Evolutionary conservation across 2,797 vertebrate species (phyloP), one percentile per base, ranked within the genome.

Genomic region (Scolopax rusticola): DNA sequence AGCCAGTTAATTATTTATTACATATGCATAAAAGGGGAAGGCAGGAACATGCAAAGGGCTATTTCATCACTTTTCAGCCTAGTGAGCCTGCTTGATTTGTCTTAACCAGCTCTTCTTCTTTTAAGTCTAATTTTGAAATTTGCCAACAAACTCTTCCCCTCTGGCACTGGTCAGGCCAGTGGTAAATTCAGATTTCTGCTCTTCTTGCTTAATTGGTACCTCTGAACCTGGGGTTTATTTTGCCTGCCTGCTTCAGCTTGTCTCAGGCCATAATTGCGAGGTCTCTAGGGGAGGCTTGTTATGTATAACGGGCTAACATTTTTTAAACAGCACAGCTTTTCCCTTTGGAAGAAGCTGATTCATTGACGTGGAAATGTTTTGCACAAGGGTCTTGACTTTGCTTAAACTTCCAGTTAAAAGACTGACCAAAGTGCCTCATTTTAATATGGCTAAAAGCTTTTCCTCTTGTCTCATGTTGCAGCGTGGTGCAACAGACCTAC

Each of bases 61-160:
- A 48, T 90, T 96, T 86, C 94, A 94, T 95, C 1, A 84, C 64
- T 91, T 94, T 85, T 76, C 69, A 88, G 89, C 41, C 73, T 71
- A 54, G 41, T 0, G 0, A 94, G 59, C 67, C 43, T 69, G 47
- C 57, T 70, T 81, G 53, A 36, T 77, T 95, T 54, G 13, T 70
- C 56, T 86, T 84, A 94, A 91, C 60, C 41, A 78, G 65, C 15
- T 85, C 24, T 77, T 69, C 71, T 89, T 89, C 85, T 94, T 91
- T 89, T 54, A 85, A 91, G 68, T 61, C 45, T 77, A 74, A 75
- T 91, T 94, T 78, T 91, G 76, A 92, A 81, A 81, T 81, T 84
- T 79, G 33, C 91, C 89, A 81, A 21, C 73, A 69, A 79, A 57
- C 47, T 84, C 17, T 91, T 84, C 33, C 87, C 82, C 40, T 69